These are phyloP conservation scores for Prionailurus viverrinus DNA, from an alignment of 2,113 vertebrate genomes.

Conservation along the genomic window DNA sequence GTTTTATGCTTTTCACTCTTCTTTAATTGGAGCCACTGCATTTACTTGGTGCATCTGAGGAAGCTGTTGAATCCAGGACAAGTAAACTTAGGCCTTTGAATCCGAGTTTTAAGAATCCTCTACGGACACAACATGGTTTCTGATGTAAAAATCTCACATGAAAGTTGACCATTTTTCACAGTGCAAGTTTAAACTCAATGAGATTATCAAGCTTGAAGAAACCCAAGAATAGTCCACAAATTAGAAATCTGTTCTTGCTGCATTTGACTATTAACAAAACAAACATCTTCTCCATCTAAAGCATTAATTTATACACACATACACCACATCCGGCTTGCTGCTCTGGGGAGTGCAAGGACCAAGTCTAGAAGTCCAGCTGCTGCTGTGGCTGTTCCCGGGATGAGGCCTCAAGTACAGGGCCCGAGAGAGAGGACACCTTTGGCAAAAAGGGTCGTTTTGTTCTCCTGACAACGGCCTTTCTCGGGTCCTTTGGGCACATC, in stretches of 20 bases:
- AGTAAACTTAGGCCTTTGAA: background rate
- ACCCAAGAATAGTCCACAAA: background rate
- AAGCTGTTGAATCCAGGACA: background rate
- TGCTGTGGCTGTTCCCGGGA: rapidly evolving
- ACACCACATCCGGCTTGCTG: background rate
- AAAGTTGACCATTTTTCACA: background rate
- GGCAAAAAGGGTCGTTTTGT: background rate
- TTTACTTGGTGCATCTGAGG: rapidly evolving
- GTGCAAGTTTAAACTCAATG: background rate
- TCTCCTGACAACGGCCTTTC: no score
- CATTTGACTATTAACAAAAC: background rate
- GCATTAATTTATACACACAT: no score
- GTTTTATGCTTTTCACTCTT: conserved; percentile 54
- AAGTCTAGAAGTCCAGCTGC: background rate
- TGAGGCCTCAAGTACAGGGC: rapidly evolving
- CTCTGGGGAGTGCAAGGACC: background rate
- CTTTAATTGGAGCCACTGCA: conserved; percentile 32
- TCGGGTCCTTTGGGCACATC: rapidly evolving
- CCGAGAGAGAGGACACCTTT: rapidly evolving
- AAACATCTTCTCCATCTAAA: background rate
- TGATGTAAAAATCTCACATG: background rate
- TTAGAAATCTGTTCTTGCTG: background rate
- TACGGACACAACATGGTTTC: background rate
- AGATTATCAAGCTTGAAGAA: background rate
- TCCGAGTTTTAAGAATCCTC: background rate